phyloP scores from a whole-genome alignment of 2,113 vertebrate genomes.

The Varanus salvator region DNA sequence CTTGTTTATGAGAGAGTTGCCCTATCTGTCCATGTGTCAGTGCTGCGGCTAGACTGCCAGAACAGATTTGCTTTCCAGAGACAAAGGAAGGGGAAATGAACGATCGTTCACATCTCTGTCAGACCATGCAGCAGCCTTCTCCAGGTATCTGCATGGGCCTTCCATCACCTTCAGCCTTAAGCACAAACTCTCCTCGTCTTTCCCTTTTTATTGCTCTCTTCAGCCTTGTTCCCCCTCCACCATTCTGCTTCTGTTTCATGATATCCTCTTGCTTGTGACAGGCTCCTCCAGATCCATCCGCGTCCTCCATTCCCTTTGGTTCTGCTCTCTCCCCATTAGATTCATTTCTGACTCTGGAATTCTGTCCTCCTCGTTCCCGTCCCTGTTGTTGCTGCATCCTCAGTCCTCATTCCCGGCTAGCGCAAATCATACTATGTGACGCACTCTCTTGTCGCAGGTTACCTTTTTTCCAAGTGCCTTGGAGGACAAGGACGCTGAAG shows the following conservation, averaged over 20 bases:
- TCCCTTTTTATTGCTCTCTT: too few species aligned
- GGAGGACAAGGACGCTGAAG: neutral
- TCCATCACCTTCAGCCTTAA: neutral
- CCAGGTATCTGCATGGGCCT: neutral
- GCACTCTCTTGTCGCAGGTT: neutral
- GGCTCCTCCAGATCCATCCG: too few species aligned
- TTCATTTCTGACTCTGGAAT: neutral
- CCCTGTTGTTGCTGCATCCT: neutral
- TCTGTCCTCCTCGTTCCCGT: neutral
- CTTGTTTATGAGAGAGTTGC: neutral
- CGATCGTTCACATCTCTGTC: neutral
- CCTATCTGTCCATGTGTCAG: constrained; percentile 10
- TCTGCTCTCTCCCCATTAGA: neutral
- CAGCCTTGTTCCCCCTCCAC: neutral
- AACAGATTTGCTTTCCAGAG: neutral
- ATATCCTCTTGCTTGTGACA: neutral
- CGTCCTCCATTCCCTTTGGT: neutral
- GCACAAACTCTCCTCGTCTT: neutral
- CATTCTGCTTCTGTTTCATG: neutral
- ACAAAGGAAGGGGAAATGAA: neutral
- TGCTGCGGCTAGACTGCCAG: neutral
- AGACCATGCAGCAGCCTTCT: neutral
- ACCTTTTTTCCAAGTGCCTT: neutral
- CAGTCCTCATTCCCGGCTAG: neutral
- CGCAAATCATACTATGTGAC: neutral